A percentile compares a stretch with the other conserved stretches of the same genome.
Evolutionary conservation across 2,113 vertebrate genomes (phyloP).

Genomic region (Psittacus erithacus): DNA sequence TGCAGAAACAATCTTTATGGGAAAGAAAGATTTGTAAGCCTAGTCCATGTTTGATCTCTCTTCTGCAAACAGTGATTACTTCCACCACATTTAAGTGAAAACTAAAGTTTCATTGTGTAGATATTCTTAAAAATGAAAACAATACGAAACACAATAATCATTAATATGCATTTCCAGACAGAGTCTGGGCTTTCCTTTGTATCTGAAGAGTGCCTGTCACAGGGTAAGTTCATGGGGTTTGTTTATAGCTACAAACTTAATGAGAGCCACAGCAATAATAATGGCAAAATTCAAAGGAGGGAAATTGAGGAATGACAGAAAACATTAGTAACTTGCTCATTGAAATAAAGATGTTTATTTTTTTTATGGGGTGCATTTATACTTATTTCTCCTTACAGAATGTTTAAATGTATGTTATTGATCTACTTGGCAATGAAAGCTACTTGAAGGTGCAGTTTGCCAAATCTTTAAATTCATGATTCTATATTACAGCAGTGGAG

Average conservation of each 20-base stretch:
- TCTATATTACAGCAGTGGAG: neutral
- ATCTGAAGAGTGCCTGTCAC: neutral
- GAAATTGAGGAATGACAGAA: neutral
- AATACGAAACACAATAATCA: neutral
- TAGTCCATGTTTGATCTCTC: neutral
- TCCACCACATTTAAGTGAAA: slow-evolving; percentile 33
- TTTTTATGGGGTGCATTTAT: neutral
- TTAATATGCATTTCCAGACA: neutral
- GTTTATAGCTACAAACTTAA: neutral
- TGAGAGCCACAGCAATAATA: neutral
- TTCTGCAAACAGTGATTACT: slow-evolving; percentile 28
- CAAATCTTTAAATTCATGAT: neutral
- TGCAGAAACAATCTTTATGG: slow-evolving; percentile 16
- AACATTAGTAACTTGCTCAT: neutral
- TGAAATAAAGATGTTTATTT: neutral
- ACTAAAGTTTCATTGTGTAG: neutral
- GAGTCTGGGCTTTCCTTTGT: neutral
- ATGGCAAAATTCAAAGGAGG: neutral
- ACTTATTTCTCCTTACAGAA: neutral
- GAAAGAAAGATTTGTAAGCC: slow-evolving; percentile 43
- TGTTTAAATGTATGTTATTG: neutral
- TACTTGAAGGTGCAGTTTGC: neutral
- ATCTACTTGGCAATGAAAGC: neutral
- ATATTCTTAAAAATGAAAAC: slow-evolving; percentile 1
- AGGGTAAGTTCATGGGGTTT: neutral